Evolutionary conservation across 2,888 invertebrate genomes (phyloP).

Genomic region (Xylota sylvarum): DNA sequence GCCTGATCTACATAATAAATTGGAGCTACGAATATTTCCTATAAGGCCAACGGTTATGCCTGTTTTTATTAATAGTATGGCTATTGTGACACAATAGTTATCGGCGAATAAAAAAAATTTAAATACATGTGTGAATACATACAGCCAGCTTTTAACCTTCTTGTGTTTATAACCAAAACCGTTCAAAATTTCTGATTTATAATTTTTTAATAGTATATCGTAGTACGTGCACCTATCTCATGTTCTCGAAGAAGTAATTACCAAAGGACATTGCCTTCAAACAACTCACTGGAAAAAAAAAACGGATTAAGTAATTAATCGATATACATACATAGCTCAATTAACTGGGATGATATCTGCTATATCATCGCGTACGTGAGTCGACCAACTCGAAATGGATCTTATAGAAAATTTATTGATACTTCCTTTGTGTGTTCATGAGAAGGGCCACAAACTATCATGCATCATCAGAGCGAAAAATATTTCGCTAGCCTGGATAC

Average conservation of each 20-base stretch:
- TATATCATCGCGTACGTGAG: slow-evolving; percentile 40
- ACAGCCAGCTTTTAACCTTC: no score
- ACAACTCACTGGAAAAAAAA: not conserved
- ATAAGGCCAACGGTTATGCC: no score
- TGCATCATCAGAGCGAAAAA: slow-evolving; percentile 33
- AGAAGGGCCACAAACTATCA: slow-evolving; percentile 9
- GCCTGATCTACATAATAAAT: no score
- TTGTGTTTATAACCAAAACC: no score
- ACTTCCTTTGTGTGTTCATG: slow-evolving; percentile 13
- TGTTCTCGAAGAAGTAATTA: not conserved
- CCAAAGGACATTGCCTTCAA: not conserved
- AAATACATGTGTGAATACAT: no score
- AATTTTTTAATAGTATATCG: no score
- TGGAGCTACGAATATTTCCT: no score
- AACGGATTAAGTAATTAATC: slow-evolving; percentile 39
- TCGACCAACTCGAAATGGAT: slow-evolving; percentile 38
- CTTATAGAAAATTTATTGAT: slow-evolving; percentile 60
- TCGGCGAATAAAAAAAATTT: no score
- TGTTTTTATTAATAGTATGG: no score
- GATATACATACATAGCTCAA: slow-evolving; percentile 12
- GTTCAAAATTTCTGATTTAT: no score
- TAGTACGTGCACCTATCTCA: not conserved
- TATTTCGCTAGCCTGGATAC: slow-evolving; percentile 47
- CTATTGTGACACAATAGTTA: no score
- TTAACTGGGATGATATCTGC: slow-evolving; percentile 34